Base-by-base conservation (phyloP, 2,113 vertebrate species). In the Ailuropoda melanoleuca region DNA sequence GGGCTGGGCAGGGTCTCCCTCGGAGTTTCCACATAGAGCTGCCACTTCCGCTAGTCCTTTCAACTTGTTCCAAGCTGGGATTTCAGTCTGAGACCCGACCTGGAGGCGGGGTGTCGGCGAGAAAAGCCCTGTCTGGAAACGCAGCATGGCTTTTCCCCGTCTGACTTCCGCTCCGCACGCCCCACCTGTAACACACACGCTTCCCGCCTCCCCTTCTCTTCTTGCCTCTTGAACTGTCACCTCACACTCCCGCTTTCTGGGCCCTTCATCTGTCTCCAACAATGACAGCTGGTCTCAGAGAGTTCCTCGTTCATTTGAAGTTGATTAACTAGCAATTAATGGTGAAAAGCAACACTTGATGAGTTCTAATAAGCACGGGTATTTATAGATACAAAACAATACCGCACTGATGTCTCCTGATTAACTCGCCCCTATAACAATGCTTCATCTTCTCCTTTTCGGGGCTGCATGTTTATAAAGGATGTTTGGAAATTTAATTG, bases 401-500 rank as follows among this genome's bases (percentile, higher is more conserved):
- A 91, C 1, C 2, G 93, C 14, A 66, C 50, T 11, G 19, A 4
- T 29, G 81, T 94, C 74, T 48, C 10, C 97, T 84, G 98, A 98
- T 98, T 95, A 98, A 97, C 98, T 97, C 94, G 53, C 55, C 18
- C 94, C 90, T 90, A n/a, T 98, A 98, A 97, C 96, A 88, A 94
- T 74, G 24, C 31, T 85, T 95, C 96, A 98, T 98, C 91, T 75
- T 94, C 88, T 93, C 18, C 95, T 97, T 34, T 95, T 91, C 84
- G 74, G 84, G 94, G 93, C 93, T 6, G 77, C 6, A 31, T 92
- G 75, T 98, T 98, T 97, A 97, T 97, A 97, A 98, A 88, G 97
- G 96, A 93, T 98, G 98, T 98, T 98, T 96, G 97, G 98, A 98
- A 98, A 97, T 97, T 97, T 98, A 98, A 98, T 98, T 98, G 98